Evolutionary conservation across 2,113 vertebrate genomes (phyloP), one percentile per base, ranked within the genome.

Genomic region (Nematolebias whitei): DNA sequence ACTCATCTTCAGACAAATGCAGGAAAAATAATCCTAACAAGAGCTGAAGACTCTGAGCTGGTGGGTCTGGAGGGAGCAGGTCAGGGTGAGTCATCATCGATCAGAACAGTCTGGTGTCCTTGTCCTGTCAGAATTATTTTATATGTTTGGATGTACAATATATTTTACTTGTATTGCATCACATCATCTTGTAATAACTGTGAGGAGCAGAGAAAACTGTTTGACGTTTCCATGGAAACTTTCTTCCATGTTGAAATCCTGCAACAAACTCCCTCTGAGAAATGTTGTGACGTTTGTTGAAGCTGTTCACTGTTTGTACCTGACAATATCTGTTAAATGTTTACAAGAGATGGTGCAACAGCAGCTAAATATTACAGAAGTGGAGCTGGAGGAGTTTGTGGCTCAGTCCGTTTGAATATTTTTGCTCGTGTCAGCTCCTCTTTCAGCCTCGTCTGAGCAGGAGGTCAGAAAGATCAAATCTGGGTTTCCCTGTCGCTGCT

Each of bases 391-490:
- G 23, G 22, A 16, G 22, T 50, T 18, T 26, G 49, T 3, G 1
- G 6, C 26, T 50, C 12, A 20, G 23, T 14, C 40, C 47, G 29
- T 58, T 70, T 44, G 23, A 23, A 39, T 66, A 58, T 4, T 9
- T 68, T 69, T 15, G 1, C 24, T 69, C 19, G 12, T 67, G n/a
- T 72, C 12, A 55, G 56, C 24, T 55, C 64, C 23, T 58, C 12
- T 40, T 60, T 68, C 51, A 58, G 72, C 23, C 49, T 52, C 20
- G 9, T 72, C 49, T 60, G 79, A 76, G 60, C 69, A 14, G 0
- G 16, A 40, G 80, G 81, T 80, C 84, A 85, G 74, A 70, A 61
- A 3, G 63, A 89, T 80, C 24, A 52, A 55, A 58, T 29, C 40
- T 18, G 45, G 71, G 22, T 67, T 43, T 65, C 60, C 38, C 48